A percentile compares a stretch with the other conserved stretches of the same genome.
phyloP scores from a whole-genome alignment of 2,888 invertebrate species.

The Nudaria mundana region DNA sequence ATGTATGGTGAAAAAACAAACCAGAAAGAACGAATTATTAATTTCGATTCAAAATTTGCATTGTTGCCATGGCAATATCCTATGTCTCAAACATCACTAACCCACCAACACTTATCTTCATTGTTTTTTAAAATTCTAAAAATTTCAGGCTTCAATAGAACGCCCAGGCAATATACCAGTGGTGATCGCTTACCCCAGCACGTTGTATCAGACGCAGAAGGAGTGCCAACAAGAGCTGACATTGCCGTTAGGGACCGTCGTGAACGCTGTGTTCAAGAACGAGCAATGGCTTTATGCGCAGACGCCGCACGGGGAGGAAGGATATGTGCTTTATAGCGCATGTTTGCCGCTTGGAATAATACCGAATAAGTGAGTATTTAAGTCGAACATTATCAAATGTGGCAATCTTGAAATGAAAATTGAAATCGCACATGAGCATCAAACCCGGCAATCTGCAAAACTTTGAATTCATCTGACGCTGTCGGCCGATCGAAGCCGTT shows the following conservation, averaged over 20 bases:
- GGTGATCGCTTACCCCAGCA: conserved; percentile 87
- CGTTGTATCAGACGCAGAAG: conserved; percentile 86
- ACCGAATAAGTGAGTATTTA: conserved; percentile 67
- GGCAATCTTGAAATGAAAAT: too few species aligned
- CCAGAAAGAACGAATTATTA: too few species aligned
- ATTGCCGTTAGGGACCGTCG: conserved; percentile 90
- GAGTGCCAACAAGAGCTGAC: conserved; percentile 85
- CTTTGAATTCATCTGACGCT: too few species aligned
- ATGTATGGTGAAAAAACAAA: too few species aligned
- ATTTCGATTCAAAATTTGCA: too few species aligned
- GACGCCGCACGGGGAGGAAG: conserved; percentile 92
- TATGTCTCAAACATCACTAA: too few species aligned
- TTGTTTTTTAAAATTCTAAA: too few species aligned
- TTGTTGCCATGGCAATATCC: too few species aligned
- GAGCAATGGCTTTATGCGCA: conserved; percentile 92
- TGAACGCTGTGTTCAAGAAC: conserved; percentile 93
- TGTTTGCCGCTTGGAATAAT: conserved; percentile 89
- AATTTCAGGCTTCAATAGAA: conserved; percentile 87
- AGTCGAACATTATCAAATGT: not conserved
- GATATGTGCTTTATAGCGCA: conserved; percentile 88
- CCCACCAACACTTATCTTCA: too few species aligned
- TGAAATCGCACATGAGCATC: too few species aligned
- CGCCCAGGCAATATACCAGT: conserved; percentile 93
- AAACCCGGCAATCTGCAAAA: too few species aligned
- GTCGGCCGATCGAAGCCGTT: too few species aligned